A percentile compares a stretch with the other conserved stretches of the same genome.
Evolutionary conservation across 2,113 vertebrate species (phyloP).

Genomic region (Cygnus buccinator): DNA sequence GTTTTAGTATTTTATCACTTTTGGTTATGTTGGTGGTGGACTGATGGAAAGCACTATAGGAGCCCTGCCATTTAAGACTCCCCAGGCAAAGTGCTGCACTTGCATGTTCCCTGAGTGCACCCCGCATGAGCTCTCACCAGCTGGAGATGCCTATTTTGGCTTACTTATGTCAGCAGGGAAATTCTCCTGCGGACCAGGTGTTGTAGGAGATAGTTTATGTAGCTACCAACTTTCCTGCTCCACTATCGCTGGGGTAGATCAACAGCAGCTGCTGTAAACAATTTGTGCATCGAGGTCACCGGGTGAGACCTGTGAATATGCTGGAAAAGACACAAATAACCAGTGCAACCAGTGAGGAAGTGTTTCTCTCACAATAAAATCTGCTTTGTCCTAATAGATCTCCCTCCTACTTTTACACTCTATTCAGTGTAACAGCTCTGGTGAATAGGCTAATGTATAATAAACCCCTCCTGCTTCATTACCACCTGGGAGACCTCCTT

Average conservation of each 20-base stretch:
- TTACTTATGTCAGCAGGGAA: neutral
- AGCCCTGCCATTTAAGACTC: neutral
- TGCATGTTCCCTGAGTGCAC: rapidly evolving
- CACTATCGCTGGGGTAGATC: neutral
- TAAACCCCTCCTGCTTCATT: neutral
- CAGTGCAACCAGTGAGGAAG: neutral
- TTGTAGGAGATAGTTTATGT: neutral
- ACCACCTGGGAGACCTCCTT: neutral
- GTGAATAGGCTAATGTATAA: neutral
- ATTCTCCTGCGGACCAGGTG: neutral
- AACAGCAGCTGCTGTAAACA: neutral
- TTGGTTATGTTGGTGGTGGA: neutral
- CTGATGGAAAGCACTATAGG: neutral
- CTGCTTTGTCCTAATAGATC: neutral
- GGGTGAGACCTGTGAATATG: neutral
- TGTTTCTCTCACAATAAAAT: neutral
- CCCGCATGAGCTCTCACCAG: neutral
- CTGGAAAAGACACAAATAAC: neutral
- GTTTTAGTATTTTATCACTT: neutral
- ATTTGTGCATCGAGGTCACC: neutral
- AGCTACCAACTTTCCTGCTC: neutral
- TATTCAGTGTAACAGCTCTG: neutral
- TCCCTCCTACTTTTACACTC: neutral
- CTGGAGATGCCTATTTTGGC: neutral
- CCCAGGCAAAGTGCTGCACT: neutral